Base-by-base conservation (phyloP, 2,113 vertebrate genomes). In the Istiophorus platypterus region DNA sequence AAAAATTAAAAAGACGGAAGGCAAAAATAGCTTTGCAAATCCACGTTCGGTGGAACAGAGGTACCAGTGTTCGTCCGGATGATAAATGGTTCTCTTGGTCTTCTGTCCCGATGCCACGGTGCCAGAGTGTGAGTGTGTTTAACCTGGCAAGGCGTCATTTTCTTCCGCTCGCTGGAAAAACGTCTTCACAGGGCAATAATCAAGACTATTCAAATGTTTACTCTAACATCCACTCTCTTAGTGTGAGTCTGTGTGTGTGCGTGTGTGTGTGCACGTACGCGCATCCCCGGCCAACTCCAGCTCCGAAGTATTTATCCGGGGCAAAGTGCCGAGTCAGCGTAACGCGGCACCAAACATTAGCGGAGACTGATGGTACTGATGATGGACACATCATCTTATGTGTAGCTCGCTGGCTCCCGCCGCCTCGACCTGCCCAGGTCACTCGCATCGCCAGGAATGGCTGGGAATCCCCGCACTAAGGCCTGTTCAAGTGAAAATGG, bases 141-240 rank as follows among this genome's bases (percentile, higher is more conserved):
- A 73, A 52, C 51, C 89, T 87, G 85, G 88, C 83, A 0, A 1
- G 0, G 37, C 56, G 47, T 63, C 49, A 45, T 76, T 57, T 76
- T 82, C 71, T 76, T 82, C 71, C 56, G 62, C 80, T 74, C 64
- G 15, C 29, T 86, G 88, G 86, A 86, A 90, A 91, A 85, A 81
- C 26, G 27, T 81, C 82, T 58, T 86, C 78, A 42, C 15, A 1
- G 42, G 67, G 87, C 63, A 82, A 63, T 85, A 84, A 88, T 88
- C 87, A 85, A 78, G 80, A 82, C 85, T 80, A 66, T 67, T 85
- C 72, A 87, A 85, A 85, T 89, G 81, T 91, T 86, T 84, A 76
- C 69, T 81, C 81, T 83, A 70, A 79, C 85, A 77, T 85, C 72
- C 65, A 24, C 63, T 76, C 29, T 63, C 17, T 86, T 74, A 72